These are phyloP conservation scores for Colistium nudipinnis DNA, from an alignment of 2,113 vertebrate species.

Conservation along the genomic window DNA sequence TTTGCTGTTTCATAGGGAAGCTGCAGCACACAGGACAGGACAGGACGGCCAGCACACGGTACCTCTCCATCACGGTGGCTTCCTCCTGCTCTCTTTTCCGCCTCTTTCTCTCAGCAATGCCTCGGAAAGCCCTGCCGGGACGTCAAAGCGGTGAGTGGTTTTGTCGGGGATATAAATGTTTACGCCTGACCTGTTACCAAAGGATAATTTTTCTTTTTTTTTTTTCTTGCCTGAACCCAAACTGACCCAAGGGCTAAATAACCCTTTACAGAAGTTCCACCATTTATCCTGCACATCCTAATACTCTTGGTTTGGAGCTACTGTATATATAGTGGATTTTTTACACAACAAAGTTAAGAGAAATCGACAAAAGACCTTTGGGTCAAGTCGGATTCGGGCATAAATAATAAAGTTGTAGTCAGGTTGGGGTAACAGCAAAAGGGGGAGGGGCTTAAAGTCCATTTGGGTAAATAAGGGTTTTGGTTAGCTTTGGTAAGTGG, in stretches of 20 bases:
- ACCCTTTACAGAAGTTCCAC: neutral
- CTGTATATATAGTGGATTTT: conserved; percentile 1
- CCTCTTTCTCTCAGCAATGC: conserved; percentile 96
- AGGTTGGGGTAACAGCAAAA: conserved; percentile 5
- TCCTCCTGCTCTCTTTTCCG: conserved; percentile 93
- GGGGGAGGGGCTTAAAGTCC: conserved; percentile 8
- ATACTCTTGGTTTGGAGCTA: neutral
- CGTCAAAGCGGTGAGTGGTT: conserved; percentile 73
- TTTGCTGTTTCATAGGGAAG: neutral
- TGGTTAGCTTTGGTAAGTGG: conserved; percentile 21
- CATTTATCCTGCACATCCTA: neutral
- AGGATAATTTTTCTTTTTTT: too few species aligned
- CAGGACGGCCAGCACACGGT: conserved; percentile 82
- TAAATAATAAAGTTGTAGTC: conserved; percentile 7
- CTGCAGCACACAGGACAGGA: conserved; percentile 63
- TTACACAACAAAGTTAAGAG: neutral
- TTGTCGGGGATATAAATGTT: conserved; percentile 7
- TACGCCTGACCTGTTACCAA: conserved; percentile 14
- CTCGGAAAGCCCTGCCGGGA: conserved; percentile 96
- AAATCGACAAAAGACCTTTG: conserved; percentile 20
- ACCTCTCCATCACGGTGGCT: conserved; percentile 93
- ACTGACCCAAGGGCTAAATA: conserved; percentile 39
- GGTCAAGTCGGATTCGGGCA: conserved; percentile 52
- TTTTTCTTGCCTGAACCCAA: conserved; percentile 61
- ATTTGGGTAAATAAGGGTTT: conserved; percentile 48